Percentiles rank a stretch among this genome's conserved stretches.
Evolutionary conservation across 2,888 invertebrate genomes (phyloP).

Genomic region (Acanthosoma haemorrhoidale): DNA sequence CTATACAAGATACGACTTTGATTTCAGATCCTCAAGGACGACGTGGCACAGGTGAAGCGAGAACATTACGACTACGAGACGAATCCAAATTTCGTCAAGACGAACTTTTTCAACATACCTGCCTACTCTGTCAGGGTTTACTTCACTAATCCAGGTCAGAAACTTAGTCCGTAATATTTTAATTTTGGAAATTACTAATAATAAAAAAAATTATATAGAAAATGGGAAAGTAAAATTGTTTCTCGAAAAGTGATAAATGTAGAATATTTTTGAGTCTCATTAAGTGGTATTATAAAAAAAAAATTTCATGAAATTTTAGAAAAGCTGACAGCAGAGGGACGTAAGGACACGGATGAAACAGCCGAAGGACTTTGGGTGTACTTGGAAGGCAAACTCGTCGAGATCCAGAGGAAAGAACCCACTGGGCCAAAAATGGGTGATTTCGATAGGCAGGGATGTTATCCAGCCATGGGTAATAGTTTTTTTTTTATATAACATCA

Average conservation of each 20-base stretch:
- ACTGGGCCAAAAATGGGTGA: slow-evolving; percentile 15
- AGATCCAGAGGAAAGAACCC: slow-evolving; percentile 29
- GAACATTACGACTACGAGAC: slow-evolving; percentile 11
- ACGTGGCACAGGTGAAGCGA: slow-evolving; percentile 5
- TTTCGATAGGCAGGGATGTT: slow-evolving; percentile 36
- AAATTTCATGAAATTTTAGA: not conserved
- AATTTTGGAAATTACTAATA: too few species aligned
- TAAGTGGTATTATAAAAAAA: too few species aligned
- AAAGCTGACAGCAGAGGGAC: slow-evolving; percentile 24
- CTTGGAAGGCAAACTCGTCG: slow-evolving; percentile 24
- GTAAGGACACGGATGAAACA: slow-evolving; percentile 5
- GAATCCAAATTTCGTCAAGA: slow-evolving; percentile 17
- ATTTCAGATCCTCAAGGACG: slow-evolving; percentile 29
- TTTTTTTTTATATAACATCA: not conserved
- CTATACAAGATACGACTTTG: not conserved
- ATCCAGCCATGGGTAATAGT: slow-evolving; percentile 36
- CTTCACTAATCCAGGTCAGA: slow-evolving; percentile 31
- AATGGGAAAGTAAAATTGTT: too few species aligned
- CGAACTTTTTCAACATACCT: slow-evolving; percentile 19
- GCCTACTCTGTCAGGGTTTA: slow-evolving; percentile 30
- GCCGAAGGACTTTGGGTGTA: slow-evolving; percentile 30
- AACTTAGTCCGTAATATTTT: not conserved
- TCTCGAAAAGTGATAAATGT: too few species aligned
- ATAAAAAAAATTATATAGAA: too few species aligned
- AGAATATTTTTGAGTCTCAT: too few species aligned